Conservation (phyloP, 1,140 invertebrate genomes). For the Heliconius hewitsoni region DNA sequence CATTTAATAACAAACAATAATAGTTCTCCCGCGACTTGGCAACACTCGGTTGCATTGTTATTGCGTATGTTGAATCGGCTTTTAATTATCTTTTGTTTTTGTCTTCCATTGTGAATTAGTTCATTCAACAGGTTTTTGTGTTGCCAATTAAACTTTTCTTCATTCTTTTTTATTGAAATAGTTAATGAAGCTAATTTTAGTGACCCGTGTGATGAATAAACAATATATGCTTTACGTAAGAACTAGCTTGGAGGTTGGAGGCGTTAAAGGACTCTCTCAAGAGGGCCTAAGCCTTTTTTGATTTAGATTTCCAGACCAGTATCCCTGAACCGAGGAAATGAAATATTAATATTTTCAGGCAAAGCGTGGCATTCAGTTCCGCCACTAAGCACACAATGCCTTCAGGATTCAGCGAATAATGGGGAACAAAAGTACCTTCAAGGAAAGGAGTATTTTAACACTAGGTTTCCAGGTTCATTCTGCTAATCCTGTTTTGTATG, state of each 20-base stretch:
- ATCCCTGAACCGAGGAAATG: too few relatives aligned
- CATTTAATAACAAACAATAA: not conserved
- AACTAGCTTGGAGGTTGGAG: not conserved
- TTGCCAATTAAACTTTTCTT: conserved; percentile 30
- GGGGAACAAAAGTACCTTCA: too few relatives aligned
- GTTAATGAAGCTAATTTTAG: conserved; percentile 1
- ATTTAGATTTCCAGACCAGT: too few relatives aligned
- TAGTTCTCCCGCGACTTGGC: not conserved
- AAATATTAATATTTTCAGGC: too few relatives aligned
- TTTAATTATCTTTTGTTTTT: conserved; percentile 68
- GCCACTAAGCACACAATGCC: too few relatives aligned
- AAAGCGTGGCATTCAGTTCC: too few relatives aligned
- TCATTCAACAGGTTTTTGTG: conserved; percentile 60
- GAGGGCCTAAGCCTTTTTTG: too few relatives aligned
- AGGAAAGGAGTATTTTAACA: too few relatives aligned
- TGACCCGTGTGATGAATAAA: not conserved
- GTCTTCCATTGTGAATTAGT: conserved; percentile 61
- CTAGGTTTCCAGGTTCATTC: too few relatives aligned
- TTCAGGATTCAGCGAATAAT: too few relatives aligned
- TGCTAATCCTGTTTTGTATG: too few relatives aligned
- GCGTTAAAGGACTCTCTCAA: not conserved
- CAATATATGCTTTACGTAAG: not conserved
- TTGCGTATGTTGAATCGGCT: conserved; percentile 26
- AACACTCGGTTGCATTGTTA: conserved; percentile 30
- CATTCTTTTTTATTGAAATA: conserved; percentile 11